A percentile compares a stretch with the other conserved stretches of the same genome.
Conservation (phyloP, 2,888 invertebrate species). For the Drosophila nr. fundita region DNA sequence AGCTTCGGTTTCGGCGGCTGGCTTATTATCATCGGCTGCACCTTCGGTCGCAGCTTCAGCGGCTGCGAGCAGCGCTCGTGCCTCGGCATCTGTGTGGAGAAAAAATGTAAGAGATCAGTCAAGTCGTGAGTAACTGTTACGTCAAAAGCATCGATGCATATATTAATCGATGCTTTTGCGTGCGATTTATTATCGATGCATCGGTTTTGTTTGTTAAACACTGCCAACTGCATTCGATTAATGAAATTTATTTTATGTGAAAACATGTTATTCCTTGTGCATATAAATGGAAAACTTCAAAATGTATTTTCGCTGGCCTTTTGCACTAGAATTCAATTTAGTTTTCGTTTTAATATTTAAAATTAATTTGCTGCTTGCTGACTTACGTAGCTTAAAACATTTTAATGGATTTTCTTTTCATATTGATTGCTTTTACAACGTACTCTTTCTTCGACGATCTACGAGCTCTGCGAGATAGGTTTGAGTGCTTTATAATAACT, state of each 20-base stretch:
- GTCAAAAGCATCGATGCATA: not conserved
- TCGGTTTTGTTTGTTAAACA: not conserved
- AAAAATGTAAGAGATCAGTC: not conserved
- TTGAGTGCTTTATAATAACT: constrained; percentile 25
- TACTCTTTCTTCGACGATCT: constrained; percentile 61
- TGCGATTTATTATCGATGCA: not conserved
- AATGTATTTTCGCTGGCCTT: not conserved
- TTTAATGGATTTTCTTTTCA: constrained; percentile 1
- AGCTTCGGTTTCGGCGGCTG: constrained; percentile 52
- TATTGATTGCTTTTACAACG: not conserved
- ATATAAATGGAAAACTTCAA: not conserved
- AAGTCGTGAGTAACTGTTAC: not conserved
- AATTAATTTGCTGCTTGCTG: not conserved
- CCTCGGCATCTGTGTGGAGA: constrained; percentile 74
- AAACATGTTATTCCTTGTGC: not conserved
- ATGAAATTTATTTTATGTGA: not conserved
- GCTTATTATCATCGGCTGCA: constrained; percentile 45
- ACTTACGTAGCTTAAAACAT: constrained; percentile 7
- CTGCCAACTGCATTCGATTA: not conserved
- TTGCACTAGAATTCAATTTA: not conserved
- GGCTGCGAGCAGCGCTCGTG: constrained; percentile 76
- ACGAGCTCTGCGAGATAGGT: constrained; percentile 63
- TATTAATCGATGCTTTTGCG: not conserved
- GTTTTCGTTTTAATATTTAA: not conserved
- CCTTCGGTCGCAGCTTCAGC: constrained; percentile 59